phyloP scores from a whole-genome alignment of 2,113 vertebrate species.

The Charina bottae region DNA sequence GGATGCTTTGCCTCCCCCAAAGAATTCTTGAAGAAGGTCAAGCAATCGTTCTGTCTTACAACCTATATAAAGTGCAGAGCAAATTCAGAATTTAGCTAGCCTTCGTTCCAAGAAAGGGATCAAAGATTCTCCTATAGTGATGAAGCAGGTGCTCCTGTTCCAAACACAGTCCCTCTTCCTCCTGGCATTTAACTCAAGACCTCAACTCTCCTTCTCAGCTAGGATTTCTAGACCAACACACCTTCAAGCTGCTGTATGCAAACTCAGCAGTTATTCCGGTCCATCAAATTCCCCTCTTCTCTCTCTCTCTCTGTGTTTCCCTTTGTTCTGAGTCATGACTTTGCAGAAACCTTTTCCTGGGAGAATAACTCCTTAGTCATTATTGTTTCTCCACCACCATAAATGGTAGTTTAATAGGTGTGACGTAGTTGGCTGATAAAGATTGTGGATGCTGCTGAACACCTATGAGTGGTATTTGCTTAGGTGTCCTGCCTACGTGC shows the following conservation, averaged over 20 bases:
- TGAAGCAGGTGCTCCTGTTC: neutral
- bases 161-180: neutral
- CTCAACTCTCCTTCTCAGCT: neutral
- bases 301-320: neutral
- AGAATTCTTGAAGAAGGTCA: no score
- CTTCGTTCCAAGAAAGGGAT: neutral
- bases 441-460: neutral
- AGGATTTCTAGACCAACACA: neutral
- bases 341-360: neutral
- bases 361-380: neutral
- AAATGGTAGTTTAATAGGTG: neutral
- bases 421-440: neutral
- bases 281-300: neutral
- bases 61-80: neutral
- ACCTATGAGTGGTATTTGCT: neutral
- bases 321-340: neutral
- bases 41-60: neutral
- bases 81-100: neutral
- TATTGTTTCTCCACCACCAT: neutral
- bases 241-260: neutral
- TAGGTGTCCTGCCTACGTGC: rapidly evolving
- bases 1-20: neutral
- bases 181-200: neutral
- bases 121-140: neutral
- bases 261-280: neutral